Base-by-base conservation (phyloP, 2,113 vertebrate genomes). In the Lampris megalopsis region DNA sequence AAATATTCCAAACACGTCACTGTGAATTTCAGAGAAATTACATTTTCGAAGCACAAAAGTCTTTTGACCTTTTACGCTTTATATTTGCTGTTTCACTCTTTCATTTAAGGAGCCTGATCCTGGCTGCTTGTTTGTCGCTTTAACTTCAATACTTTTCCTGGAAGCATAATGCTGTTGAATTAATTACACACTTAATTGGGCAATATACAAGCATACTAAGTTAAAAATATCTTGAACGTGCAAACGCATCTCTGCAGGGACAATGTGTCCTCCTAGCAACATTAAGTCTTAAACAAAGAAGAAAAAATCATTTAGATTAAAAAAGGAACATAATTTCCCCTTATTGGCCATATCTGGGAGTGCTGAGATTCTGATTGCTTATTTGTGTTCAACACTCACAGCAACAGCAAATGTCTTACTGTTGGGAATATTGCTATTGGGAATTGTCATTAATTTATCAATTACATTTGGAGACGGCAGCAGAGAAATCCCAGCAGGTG, bases 131-230 rank as follows among this genome's bases (percentile, higher is more conserved):
- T 87, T 89, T 82, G 82, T 85, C 82, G 79, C 7, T 37, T 72
- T 41, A 68, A 50, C 60, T 74, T 82, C 73, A 63, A 71, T 49
- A 74, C 24, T 71, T 65, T 83, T 80, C 76, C 87, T 84, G 68
- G 61, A 75, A 90, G 79, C 78, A 48, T 63, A 84, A 81, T 6
- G 2, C 69, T n/a, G 56, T 72, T 86, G 81, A 75, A 59, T 90
- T 90, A 86, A 88, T 90, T 83, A 75, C 64, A 36, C 49, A 53
- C 79, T 78, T 90, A 93, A 92, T 91, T 91, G 85, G 85, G 45
- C 56, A 8, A 83, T 77, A 76, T 74, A 78, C 77, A 62, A 82
- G 71, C 83, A 75, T 76, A 83, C 54, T 5, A 79, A 82, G 80
- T 85, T 86, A 87, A 89, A 87, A 90, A 90, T 89, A 82, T 90